Conservation (phyloP, 2,888 invertebrate genomes). For the Azorinus chamasolen region DNA sequence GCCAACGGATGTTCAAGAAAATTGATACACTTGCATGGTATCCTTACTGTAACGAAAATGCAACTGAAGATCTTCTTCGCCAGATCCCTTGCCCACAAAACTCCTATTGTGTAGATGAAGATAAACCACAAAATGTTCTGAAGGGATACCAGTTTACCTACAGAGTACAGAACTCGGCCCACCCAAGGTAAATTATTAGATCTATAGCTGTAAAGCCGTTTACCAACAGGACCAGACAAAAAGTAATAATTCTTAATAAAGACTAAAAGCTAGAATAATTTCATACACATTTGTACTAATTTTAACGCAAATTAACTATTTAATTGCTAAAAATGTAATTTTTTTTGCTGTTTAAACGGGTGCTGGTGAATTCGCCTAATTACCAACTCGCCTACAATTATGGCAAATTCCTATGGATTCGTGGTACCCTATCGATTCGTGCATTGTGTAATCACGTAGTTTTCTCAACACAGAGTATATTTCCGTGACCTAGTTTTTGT, state of each 20-base stretch:
- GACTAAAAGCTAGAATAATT: too few species aligned
- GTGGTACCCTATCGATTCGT: too few species aligned
- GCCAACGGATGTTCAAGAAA: constrained; percentile 94
- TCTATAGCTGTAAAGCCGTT: constrained; percentile 5
- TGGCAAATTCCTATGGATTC: too few species aligned
- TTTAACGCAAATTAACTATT: too few species aligned
- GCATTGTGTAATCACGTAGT: too few species aligned
- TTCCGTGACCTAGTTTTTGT: too few species aligned
- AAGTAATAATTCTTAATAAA: neutral
- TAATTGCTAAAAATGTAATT: too few species aligned
- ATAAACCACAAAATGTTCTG: constrained; percentile 92
- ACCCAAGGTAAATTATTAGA: constrained; percentile 97
- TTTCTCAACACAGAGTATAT: too few species aligned
- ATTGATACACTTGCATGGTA: constrained; percentile 95
- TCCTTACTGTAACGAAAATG: constrained; percentile 92
- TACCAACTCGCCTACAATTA: too few species aligned
- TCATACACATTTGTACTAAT: too few species aligned
- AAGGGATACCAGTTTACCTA: constrained; percentile 97
- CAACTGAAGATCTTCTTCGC: constrained; percentile 93
- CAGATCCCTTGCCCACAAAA: constrained; percentile 94
- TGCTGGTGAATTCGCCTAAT: too few species aligned
- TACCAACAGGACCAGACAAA: neutral
- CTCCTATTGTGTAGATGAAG: constrained; percentile 94
- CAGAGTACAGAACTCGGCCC: constrained; percentile 94
- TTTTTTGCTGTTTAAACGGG: too few species aligned